phyloP scores from a whole-genome alignment of 2,888 invertebrate genomes.

The Lasiommata megera region DNA sequence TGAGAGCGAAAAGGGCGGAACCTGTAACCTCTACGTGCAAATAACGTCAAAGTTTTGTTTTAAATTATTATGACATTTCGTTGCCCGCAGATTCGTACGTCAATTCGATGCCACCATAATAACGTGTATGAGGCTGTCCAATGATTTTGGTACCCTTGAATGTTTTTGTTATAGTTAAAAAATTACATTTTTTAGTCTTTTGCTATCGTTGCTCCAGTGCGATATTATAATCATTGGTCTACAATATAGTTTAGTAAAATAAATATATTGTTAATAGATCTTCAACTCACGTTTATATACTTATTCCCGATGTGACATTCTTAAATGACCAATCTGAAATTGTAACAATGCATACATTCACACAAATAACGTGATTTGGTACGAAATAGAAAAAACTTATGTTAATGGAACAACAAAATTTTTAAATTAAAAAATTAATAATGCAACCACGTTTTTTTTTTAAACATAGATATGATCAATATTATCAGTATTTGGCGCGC shows the following conservation, averaged over 20 bases:
- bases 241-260: conserved; percentile 34
- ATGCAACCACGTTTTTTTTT: no score
- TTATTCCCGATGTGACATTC: conserved; percentile 74
- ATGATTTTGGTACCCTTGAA: conserved; percentile 9
- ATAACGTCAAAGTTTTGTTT: no score
- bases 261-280: conserved; percentile 35
- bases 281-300: conserved; percentile 54
- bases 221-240: conserved; percentile 45
- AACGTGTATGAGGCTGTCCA: background rate
- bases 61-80: no score
- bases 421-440: no score
- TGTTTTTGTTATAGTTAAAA: conserved; percentile 22
- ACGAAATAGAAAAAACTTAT: background rate
- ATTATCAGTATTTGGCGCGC: no score
- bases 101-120: background rate
- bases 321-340: conserved; percentile 81
- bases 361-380: background rate
- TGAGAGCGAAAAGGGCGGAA: no score
- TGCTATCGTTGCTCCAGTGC: conserved; percentile 70
- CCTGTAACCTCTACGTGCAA: no score
- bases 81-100: no score
- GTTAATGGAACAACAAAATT: no score
- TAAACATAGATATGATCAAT: no score
- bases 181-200: conserved; percentile 54
- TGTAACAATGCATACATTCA: conserved; percentile 30